Evolutionary conservation across 1,140 invertebrate genomes (phyloP), one percentile per base, ranked within the genome.

Genomic region (Drosophila rufa): DNA sequence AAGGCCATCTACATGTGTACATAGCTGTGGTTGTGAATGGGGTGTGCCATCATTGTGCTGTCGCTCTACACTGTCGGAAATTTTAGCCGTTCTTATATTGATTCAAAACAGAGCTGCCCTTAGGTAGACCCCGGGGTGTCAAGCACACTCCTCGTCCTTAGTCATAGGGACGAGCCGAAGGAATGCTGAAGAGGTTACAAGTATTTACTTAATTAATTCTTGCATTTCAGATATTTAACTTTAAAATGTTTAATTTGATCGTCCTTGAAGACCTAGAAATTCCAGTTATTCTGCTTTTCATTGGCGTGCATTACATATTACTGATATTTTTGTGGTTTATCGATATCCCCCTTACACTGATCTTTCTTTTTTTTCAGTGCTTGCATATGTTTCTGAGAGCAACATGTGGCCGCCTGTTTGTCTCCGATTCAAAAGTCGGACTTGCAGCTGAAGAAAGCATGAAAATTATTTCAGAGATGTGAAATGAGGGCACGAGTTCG

Each of bases 401-500:
- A 61, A 77, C 75, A 78, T 78, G 74, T 78, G 75, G 64, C 45
- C 38, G 51, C 25, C 30, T 40, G 9, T 60, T 27, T 77, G 55
- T 77, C 74, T 57, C 33, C 19, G 27, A 50, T n/a, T 66, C 17
- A 11, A 14, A 56, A 65, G 61, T 56, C 51, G 40, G n/a, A 42
- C 22, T 45, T 71, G 38, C 55, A 50, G 42, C 53, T 43, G 27
- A 76, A 76, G 74, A 76, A 76, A 76, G 74, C 70, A 50, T 65
- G 58, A 33, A 76, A 78, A 69, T 36, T 69, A 69, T 60, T 45
- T 57, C 50, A 56, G 42, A 33, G n/a, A 68, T 58, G 38, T 59
- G 62, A 69, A 77, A 78, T 69, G 64, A 27, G 75, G 74, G 75
- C 64, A 78, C 48, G 43, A 69, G 75, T 61, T 77, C 17, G 56